Evolutionary conservation across 2,797 vertebrate species (phyloP), one percentile per base, ranked within the genome.

Genomic region (Microtus agrestis): DNA sequence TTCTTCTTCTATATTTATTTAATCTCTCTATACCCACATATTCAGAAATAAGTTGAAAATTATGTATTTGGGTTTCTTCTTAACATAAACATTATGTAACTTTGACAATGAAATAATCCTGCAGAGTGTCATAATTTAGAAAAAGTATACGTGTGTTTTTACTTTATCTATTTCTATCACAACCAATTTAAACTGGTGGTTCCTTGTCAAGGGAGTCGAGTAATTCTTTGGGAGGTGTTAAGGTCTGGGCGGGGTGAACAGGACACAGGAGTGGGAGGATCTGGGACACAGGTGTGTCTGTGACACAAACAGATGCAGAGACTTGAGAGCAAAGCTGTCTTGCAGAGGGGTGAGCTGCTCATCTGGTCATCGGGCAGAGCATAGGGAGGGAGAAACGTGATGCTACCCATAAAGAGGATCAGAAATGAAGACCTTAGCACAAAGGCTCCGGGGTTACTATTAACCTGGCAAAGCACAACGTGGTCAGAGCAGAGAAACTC

Each of bases 1-100:
- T 40, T 40, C 37, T 40, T 40, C 37, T 48, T 85, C 59, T 81
- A 5, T 87, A 71, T 63, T 46, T 81, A 40, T 25, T 56, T 78
- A 48, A 59, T 59, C 74, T 90, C 4, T 87, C 74, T 69, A 40
- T 11, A 34, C n/a, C 40, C 59, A 73, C 25, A 82, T 40, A 78
- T 46, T 84, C 37, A 93, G 59, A 89, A 79, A 84, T 63, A 85
- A 87, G n/a, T 59, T 84, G 21, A 79, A 71, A n/a, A 86, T 79
- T 91, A 87, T 56, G 17, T 76, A 59, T 73, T 90, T 96, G 61
- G 14, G 63, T 56, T 54, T 81, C n/a, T 86, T 48, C 84, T 92
- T 91, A 87, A 88, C 80, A 94, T 56, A 90, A 78, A 90, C 56
- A 80, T 92, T 91, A 61, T 88, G 77, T 87, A 92, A 80, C 40